These are phyloP conservation scores for Amorpha juglandis DNA, from an alignment of 2,888 invertebrate genomes.

Conservation along the genomic window DNA sequence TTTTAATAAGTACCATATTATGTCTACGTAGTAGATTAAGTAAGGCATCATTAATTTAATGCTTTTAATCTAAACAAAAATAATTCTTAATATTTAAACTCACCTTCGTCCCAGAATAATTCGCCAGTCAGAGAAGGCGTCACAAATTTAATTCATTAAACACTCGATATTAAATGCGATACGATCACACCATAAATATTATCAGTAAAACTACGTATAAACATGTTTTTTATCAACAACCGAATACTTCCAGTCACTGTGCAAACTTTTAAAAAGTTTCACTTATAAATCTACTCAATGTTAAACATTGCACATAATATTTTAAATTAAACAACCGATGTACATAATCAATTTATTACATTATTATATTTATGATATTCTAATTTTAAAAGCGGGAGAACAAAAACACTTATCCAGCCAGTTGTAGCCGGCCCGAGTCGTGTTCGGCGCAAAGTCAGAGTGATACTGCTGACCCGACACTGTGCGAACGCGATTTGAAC, in stretches of 20 bases:
- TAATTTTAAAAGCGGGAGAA: background rate
- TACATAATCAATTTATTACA: background rate
- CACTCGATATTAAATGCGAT: conserved; percentile 4
- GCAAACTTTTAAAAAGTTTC: conserved; percentile 15
- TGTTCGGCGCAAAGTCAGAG: conserved; percentile 46
- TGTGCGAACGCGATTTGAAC: conserved; percentile 51
- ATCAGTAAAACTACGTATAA: background rate
- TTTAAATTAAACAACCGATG: background rate
- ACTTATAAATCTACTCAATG: background rate
- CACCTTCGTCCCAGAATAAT: conserved; percentile 14
- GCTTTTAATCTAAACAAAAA: background rate
- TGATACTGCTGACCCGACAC: conserved; percentile 52
- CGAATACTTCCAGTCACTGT: conserved; percentile 5
- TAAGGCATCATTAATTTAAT: background rate
- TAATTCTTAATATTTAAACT: background rate
- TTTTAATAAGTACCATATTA: too few species aligned
- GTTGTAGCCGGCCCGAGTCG: conserved; percentile 36
- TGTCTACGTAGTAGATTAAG: too few species aligned
- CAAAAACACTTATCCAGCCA: conserved; percentile 20
- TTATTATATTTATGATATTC: too few species aligned
- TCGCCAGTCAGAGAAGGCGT: background rate
- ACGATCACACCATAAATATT: conserved; percentile 3
- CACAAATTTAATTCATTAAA: background rate
- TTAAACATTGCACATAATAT: conserved; percentile 1
- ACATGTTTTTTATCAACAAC: background rate